Conservation (phyloP, 2,113 vertebrate species). For the Anser cygnoides region DNA sequence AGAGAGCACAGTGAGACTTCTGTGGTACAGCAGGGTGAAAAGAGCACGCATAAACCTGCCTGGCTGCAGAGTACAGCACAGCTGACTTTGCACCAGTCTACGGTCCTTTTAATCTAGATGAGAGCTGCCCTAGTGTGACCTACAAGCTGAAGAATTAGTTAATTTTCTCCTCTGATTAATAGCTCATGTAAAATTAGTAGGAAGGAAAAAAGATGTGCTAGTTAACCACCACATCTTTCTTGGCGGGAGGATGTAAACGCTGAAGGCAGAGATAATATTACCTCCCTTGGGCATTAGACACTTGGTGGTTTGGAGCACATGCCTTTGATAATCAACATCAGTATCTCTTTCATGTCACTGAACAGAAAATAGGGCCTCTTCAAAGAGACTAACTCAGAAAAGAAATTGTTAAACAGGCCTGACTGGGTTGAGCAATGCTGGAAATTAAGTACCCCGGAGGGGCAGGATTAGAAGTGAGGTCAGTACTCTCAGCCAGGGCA, state of each 20-base stretch:
- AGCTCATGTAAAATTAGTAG: slow-evolving; percentile 68
- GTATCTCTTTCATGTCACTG: slow-evolving; percentile 82
- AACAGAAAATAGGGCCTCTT: slow-evolving; percentile 73
- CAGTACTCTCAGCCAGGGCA: slow-evolving; percentile 33
- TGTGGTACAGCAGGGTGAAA: not conserved
- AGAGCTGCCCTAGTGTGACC: slow-evolving; percentile 61
- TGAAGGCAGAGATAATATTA: slow-evolving; percentile 74
- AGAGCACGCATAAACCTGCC: not conserved
- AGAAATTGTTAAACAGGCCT: slow-evolving; percentile 73
- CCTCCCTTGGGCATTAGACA: slow-evolving; percentile 67
- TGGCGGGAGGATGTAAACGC: slow-evolving; percentile 47
- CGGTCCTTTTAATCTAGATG: not conserved
- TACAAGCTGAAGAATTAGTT: slow-evolving; percentile 68
- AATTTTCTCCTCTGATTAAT: slow-evolving; percentile 60
- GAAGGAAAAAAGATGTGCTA: slow-evolving; percentile 57
- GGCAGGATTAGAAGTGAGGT: slow-evolving; percentile 67
- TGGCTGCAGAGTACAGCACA: not conserved
- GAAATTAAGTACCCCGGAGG: slow-evolving; percentile 69
- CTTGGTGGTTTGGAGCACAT: slow-evolving; percentile 60
- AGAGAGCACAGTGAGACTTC: not conserved
- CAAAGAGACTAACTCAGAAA: slow-evolving; percentile 76
- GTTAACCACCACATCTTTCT: slow-evolving; percentile 43
- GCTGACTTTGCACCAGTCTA: not conserved
- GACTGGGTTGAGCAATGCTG: slow-evolving; percentile 50
- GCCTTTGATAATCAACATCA: slow-evolving; percentile 80